Conservation (phyloP, 2,797 vertebrate species). For the Gymnoscopelus microlampas region DNA sequence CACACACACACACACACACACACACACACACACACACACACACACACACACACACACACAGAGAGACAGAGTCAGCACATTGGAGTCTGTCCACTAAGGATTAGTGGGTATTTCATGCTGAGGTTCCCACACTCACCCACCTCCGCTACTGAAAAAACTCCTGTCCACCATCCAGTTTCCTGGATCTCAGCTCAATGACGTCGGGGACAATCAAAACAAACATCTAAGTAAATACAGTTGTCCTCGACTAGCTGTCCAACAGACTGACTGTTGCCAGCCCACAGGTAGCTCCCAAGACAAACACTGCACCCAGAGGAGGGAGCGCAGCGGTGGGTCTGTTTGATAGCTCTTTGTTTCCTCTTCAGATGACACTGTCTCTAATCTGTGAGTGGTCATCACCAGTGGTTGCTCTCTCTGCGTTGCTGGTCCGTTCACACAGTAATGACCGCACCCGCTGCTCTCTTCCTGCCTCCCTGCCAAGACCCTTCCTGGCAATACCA, state of each 20-base stretch:
- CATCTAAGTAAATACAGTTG: not conserved
- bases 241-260: conserved; percentile 9
- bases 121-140: conserved; percentile 34
- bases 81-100: conserved; percentile 43
- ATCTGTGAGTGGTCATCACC: conserved; percentile 50
- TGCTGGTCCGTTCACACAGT: conserved; percentile 45
- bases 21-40: not conserved
- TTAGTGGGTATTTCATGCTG: conserved; percentile 40
- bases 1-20: not conserved
- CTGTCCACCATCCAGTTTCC: conserved; percentile 1
- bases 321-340: conserved; percentile 24
- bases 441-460: conserved; percentile 44
- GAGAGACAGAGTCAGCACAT: conserved; percentile 8
- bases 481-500: conserved; percentile 64
- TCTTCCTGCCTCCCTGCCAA: conserved; percentile 62
- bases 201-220: conserved; percentile 24
- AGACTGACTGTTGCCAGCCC: not conserved
- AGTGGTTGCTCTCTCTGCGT: conserved; percentile 15
- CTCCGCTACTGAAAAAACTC: conserved; percentile 15
- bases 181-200: conserved; percentile 13
- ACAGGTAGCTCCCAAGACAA: conserved; percentile 22
- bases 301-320: conserved; percentile 19
- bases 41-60: not conserved
- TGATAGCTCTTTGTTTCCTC: conserved; percentile 39
- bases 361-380: conserved; percentile 49